Evolutionary conservation across 2,888 invertebrate genomes (phyloP).

Genomic region (Microctonus hyperodae): DNA sequence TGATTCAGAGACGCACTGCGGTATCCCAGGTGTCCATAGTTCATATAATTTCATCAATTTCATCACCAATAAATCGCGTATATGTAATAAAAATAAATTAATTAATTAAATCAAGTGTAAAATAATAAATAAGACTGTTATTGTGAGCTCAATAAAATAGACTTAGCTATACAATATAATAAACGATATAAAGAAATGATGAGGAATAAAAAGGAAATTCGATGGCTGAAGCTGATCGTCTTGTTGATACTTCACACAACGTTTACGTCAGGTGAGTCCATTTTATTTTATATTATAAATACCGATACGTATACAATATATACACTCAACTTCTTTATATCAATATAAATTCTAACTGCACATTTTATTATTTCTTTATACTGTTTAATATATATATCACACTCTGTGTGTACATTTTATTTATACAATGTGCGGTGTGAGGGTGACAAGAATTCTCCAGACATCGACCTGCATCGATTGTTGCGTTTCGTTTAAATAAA

Average conservation of each 20-base stretch:
- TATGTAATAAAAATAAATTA: not conserved
- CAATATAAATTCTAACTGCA: not conserved
- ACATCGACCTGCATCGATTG: slow-evolving; percentile 22
- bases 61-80: too few species aligned
- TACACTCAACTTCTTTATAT: not conserved
- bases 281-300: too few species aligned
- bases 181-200: not conserved
- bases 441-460: slow-evolving; percentile 6
- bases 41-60: not conserved
- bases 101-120: not conserved
- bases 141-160: slow-evolving; percentile 16
- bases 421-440: not conserved
- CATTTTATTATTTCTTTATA: not conserved
- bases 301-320: too few species aligned
- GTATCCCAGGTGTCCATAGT: not conserved
- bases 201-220: slow-evolving; percentile 16
- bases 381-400: not conserved
- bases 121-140: slow-evolving; percentile 9
- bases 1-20: not conserved
- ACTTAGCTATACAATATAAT: too few species aligned
- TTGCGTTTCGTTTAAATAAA: not conserved
- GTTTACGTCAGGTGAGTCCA: slow-evolving; percentile 39
- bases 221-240: slow-evolving; percentile 30
- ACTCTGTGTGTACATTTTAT: slow-evolving; percentile 19
- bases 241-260: slow-evolving; percentile 33